These are phyloP conservation scores for Brachyhypopomus occidentalis DNA, from an alignment of 2,113 vertebrate genomes.

Conservation along the genomic window DNA sequence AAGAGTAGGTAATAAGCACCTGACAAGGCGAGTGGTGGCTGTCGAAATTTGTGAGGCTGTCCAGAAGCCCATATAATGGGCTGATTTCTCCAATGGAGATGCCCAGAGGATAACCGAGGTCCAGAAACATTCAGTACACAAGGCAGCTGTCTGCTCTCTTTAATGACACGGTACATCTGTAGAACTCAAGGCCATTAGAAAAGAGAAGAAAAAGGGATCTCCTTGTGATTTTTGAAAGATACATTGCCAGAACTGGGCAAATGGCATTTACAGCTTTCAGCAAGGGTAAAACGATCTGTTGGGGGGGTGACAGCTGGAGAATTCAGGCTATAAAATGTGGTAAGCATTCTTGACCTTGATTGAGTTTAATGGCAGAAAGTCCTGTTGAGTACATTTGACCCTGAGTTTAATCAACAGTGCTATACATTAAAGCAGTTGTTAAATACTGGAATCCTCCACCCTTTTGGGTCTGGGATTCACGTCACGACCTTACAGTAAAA, in stretches of 20 bases:
- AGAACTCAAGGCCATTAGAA: slow-evolving; percentile 42
- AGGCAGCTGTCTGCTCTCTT: slow-evolving; percentile 35
- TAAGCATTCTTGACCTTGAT: slow-evolving; percentile 25
- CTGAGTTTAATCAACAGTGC: slow-evolving; percentile 19
- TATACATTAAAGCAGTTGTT: not conserved
- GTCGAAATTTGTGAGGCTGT: slow-evolving; percentile 38
- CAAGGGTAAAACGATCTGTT: slow-evolving; percentile 14
- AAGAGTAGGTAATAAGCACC: slow-evolving; percentile 56
- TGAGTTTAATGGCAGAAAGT: not conserved
- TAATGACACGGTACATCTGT: slow-evolving; percentile 35
- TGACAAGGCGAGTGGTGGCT: slow-evolving; percentile 46
- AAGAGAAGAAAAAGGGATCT: not conserved
- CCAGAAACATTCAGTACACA: slow-evolving; percentile 34
- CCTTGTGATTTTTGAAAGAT: slow-evolving; percentile 39
- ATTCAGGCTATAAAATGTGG: slow-evolving; percentile 20
- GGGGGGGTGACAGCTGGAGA: slow-evolving; percentile 25
- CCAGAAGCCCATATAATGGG: slow-evolving; percentile 49
- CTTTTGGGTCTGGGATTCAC: not conserved
- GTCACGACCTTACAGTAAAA: slow-evolving; percentile 7
- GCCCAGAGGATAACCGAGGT: slow-evolving; percentile 46
- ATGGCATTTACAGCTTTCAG: slow-evolving; percentile 36
- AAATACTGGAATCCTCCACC: not conserved
- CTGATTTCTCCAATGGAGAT: slow-evolving; percentile 40
- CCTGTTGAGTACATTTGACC: not conserved
- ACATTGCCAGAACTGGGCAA: slow-evolving; percentile 31